Base-by-base conservation (phyloP, 2,888 invertebrate genomes). In the Harpagoxenus sublaevis region DNA sequence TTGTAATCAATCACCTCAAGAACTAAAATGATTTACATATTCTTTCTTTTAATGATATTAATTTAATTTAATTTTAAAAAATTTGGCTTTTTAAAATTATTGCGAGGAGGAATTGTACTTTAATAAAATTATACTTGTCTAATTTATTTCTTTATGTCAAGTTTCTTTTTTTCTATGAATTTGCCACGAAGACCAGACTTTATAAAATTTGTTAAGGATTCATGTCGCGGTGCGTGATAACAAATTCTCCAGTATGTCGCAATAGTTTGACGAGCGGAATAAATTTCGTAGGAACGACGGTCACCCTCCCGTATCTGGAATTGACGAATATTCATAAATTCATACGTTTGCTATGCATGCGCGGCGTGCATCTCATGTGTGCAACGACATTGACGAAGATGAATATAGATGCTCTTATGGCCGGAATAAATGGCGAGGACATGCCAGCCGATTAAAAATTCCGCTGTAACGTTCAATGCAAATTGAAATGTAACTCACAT, bases 321-420 rank as follows among this genome's bases (percentile, higher is more conserved):
- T 79, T 79, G 79, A 70, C 79, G 79, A 79, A 79, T 79, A 79
- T 79, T 79, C 79, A 79, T 79, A 79, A 79, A 79, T 79, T 70
- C 79, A 70, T 79, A 79, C 60, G 57, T 70, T 39, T 48, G 71
- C 48, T 35, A 57, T 78, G 68, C 45, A 60, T 60, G 35, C 70
- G 48, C 79, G 28, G 57, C 48, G 48, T 48, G 71, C 70, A 70
- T 79, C 70, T 39, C 79, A 60, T 60, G 48, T 66, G 66, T 66
- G 48, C 71, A 79, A 60, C 35, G 79, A 79, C 71, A 70, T 70
- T 79, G 79, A 79, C 79, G 63, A 79, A 79, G 70, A 79, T 79
- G 70, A 70, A 79, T 79, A 79, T 79, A 79, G 45, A 79, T 70
- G 57, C 57, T 68, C 57, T 23, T 79, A 23, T 35, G 55, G 28